A percentile compares a stretch with the other conserved stretches of the same genome.
Evolutionary conservation across 2,797 vertebrate species (phyloP).

Genomic region (Okamejei kenojei): DNA sequence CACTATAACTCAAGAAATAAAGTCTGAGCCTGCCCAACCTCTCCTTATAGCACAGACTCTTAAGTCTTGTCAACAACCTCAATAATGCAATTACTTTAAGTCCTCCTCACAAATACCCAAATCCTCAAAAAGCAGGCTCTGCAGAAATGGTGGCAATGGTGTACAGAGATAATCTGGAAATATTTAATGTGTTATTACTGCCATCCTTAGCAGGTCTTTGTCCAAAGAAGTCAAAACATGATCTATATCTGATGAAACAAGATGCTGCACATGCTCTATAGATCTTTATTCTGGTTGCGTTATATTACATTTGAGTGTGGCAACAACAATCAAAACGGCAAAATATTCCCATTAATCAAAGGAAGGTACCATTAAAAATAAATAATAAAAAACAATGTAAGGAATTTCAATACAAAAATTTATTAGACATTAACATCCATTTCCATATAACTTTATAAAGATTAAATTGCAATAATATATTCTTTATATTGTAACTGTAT

Average conservation of each 20-base stretch:
- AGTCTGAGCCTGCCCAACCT: no score
- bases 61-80: no score
- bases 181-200: neutral
- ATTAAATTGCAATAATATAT: constrained; percentile 43
- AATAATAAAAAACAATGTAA: constrained; percentile 38
- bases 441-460: constrained; percentile 33
- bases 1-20: no score
- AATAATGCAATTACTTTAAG: neutral
- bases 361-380: neutral
- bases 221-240: neutral
- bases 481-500: constrained; percentile 19
- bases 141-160: neutral
- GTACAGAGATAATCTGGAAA: neutral
- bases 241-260: neutral
- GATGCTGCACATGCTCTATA: neutral
- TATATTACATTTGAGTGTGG: constrained; percentile 24
- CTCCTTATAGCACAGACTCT: no score
- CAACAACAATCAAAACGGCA: constrained; percentile 26
- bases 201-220: neutral
- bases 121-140: neutral
- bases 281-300: constrained; percentile 14
- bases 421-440: constrained; percentile 37
- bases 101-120: neutral
- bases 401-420: constrained; percentile 52
- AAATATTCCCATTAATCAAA: neutral